Evolutionary conservation across 2,888 invertebrate genomes (phyloP).

Genomic region (Trachelus troglodyta): DNA sequence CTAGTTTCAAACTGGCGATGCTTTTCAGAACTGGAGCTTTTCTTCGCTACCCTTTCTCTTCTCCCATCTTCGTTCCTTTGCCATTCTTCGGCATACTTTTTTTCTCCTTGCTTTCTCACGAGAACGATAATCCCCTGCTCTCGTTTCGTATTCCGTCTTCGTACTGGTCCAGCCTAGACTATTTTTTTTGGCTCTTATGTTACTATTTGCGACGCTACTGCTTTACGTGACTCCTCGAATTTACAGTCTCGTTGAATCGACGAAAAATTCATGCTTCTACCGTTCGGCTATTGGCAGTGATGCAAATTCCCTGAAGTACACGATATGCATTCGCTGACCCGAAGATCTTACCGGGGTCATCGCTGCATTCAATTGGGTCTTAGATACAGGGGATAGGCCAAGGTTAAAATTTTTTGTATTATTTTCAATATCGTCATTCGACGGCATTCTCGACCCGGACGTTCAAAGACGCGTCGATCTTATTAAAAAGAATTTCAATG

Average conservation of each 20-base stretch:
- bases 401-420: not conserved
- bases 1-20: not conserved
- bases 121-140: not conserved
- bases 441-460: not conserved
- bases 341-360: not conserved
- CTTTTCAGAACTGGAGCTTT: not conserved
- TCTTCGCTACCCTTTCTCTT: not conserved
- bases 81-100: not conserved
- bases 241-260: not conserved
- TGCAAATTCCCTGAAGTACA: not conserved
- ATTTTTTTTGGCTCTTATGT: not conserved
- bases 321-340: not conserved
- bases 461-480: not conserved
- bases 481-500: constrained; percentile 29
- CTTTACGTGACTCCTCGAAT: not conserved
- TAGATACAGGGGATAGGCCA: not conserved
- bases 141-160: not conserved
- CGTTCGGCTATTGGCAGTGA: not conserved
- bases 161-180: not conserved
- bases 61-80: not conserved
- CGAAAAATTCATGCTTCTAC: not conserved
- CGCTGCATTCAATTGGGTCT: not conserved
- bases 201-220: not conserved
- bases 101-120: not conserved
- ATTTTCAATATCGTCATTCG: not conserved